Conservation (phyloP, 1,140 invertebrate genomes). For the Atta texana region DNA sequence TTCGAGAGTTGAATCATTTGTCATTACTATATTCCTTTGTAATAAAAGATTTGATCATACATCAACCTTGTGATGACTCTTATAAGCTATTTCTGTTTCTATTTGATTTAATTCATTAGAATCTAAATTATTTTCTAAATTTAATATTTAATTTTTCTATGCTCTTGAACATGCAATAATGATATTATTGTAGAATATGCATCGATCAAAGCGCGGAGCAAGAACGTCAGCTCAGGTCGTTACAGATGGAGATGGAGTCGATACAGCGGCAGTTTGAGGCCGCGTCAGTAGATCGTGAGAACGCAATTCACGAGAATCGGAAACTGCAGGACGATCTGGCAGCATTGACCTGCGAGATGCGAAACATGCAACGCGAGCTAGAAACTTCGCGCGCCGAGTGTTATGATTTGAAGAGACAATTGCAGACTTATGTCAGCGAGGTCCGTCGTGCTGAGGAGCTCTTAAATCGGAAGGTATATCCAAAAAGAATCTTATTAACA, state of each 20-base stretch:
- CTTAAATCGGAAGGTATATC: conserved; percentile 88
- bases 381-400: conserved; percentile 89
- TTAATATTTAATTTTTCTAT: neutral
- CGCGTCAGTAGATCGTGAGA: conserved; percentile 86
- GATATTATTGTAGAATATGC: conserved; percentile 75
- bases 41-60: no score
- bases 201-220: conserved; percentile 81
- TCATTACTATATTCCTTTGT: no score
- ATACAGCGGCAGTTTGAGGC: conserved; percentile 87
- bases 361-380: conserved; percentile 87
- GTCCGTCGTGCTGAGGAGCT: conserved; percentile 90
- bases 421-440: conserved; percentile 91
- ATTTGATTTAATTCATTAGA: no score
- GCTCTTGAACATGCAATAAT: neutral
- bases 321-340: conserved; percentile 89
- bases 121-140: neutral
- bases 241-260: conserved; percentile 87
- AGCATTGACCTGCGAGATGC: conserved; percentile 85
- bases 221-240: conserved; percentile 79
- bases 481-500: neutral
- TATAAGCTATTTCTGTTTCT: no score
- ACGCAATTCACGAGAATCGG: conserved; percentile 88
- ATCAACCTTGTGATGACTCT: no score
- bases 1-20: no score
- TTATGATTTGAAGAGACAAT: conserved; percentile 89